These are phyloP conservation scores for Edolisoma coerulescens DNA, from an alignment of 2,113 vertebrate genomes.

Conservation along the genomic window DNA sequence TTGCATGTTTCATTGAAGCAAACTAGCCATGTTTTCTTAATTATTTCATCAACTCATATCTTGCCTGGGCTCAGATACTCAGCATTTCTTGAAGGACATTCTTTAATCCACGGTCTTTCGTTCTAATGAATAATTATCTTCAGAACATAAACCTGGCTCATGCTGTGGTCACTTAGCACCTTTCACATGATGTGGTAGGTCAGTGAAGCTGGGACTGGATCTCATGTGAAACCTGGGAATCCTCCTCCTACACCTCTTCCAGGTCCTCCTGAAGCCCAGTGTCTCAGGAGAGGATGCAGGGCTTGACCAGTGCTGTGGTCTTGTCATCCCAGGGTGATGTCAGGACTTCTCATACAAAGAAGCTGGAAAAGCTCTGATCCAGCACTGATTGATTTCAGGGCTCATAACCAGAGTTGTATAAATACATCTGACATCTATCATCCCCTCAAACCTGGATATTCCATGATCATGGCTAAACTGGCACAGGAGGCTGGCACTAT, in stretches of 20 bases:
- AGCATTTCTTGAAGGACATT: not conserved
- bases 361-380: not conserved
- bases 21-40: conserved; percentile 47
- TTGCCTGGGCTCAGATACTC: not conserved
- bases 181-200: not conserved
- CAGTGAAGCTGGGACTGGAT: not conserved
- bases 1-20: conserved; percentile 30
- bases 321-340: not conserved
- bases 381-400: not conserved
- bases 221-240: not conserved
- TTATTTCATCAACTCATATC: conserved; percentile 38
- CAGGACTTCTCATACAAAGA: not conserved
- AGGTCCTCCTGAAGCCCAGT: not conserved
- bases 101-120: not conserved
- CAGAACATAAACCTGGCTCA: not conserved
- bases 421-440: not conserved
- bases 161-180: not conserved
- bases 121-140: conserved; percentile 18
- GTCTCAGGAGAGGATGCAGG: not conserved
- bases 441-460: not conserved
- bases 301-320: not conserved
- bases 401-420: not conserved
- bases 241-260: not conserved
- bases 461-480: not conserved
- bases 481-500: not conserved